Conservation (phyloP, 1,140 invertebrate genomes). For the Euschistus heros region DNA sequence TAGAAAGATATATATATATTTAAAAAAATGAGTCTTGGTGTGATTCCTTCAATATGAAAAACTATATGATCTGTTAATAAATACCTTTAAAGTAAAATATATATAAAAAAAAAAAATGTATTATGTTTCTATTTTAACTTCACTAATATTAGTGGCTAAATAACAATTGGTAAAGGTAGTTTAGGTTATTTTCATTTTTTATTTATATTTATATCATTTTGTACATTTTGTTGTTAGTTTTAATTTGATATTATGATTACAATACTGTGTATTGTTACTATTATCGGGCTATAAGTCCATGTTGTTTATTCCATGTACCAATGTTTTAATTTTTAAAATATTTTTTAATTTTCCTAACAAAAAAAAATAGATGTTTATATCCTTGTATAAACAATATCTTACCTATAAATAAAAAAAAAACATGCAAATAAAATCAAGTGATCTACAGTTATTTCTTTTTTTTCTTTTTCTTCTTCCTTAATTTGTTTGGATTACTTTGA, state of each 20-base stretch:
- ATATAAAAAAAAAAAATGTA: no score
- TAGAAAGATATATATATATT: no score
- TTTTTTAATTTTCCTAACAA: not conserved
- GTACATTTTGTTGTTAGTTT: conserved; percentile 11
- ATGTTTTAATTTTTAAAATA: conserved; percentile 8
- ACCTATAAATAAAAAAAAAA: not conserved
- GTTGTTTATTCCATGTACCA: conserved; percentile 11
- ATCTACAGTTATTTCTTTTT: not conserved
- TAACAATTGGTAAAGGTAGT: conserved; percentile 2
- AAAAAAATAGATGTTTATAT: conserved; percentile 11
- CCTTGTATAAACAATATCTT: not conserved
- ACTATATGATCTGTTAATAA: no score
- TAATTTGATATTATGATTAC: conserved; percentile 9
- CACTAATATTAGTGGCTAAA: conserved; percentile 9
- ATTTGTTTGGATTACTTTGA: conserved; percentile 16
- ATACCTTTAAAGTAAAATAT: no score
- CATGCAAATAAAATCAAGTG: not conserved
- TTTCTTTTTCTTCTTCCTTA: not conserved
- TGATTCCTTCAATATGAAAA: no score
- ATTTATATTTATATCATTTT: not conserved
- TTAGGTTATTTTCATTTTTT: conserved; percentile 2
- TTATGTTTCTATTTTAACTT: not conserved
- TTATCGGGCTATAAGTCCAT: conserved; percentile 13
- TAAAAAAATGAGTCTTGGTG: no score
- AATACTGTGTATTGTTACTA: conserved; percentile 27